These are phyloP conservation scores for Macrotus californicus DNA, from an alignment of 2,113 vertebrate species.

Conservation along the genomic window DNA sequence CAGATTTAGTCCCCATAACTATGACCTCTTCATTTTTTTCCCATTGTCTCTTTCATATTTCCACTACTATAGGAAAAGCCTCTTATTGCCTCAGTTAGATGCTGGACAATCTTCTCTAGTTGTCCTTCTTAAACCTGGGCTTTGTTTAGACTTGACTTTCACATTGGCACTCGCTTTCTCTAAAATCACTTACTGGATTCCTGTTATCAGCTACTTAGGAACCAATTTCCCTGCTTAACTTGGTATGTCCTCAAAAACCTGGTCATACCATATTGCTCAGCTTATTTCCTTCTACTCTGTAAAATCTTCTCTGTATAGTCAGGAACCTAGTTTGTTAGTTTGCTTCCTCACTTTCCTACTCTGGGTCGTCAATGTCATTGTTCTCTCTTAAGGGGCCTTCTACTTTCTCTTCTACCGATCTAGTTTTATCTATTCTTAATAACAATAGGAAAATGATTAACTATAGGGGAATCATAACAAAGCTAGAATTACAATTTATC, in stretches of 20 bases:
- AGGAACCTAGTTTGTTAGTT: neutral
- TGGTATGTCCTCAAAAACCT: neutral
- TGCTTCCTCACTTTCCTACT: neutral
- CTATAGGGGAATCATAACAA: neutral
- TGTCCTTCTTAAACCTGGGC: neutral
- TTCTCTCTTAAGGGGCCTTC: neutral
- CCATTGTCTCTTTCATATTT: neutral
- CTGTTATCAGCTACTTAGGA: neutral
- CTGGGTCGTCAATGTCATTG: neutral
- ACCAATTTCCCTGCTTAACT: neutral
- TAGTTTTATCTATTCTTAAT: neutral
- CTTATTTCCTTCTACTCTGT: neutral
- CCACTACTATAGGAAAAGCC: neutral
- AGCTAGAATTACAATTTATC: neutral
- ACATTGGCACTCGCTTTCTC: neutral
- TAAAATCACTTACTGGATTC: neutral
- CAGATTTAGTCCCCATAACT: neutral
- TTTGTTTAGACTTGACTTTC: neutral
- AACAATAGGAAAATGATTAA: too few species aligned
- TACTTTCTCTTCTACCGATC: neutral
- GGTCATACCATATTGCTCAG: neutral
- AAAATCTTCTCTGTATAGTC: neutral
- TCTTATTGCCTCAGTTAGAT: neutral
- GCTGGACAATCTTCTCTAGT: neutral
- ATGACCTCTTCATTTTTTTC: neutral